Percentiles rank a stretch among this genome's conserved stretches.
Evolutionary conservation across 2,888 invertebrate species (phyloP).

Genomic region (Eristalis intricaria): DNA sequence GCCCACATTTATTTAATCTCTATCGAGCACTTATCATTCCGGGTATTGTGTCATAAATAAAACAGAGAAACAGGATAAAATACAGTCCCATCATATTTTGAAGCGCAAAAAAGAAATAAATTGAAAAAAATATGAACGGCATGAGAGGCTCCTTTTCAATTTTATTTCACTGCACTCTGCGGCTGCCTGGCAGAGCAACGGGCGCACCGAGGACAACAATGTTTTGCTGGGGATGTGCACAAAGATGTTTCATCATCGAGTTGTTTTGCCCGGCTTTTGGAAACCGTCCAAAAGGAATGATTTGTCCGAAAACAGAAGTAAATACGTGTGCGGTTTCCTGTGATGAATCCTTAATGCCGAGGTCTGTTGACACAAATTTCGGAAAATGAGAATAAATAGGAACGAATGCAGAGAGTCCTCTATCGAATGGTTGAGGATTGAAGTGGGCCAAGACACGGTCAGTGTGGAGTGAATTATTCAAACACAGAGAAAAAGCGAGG

Average conservation of each 20-base stretch:
- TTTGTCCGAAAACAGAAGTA: conserved; percentile 39
- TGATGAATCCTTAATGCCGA: conserved; percentile 42
- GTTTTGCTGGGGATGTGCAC: not conserved
- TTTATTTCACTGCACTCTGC: conserved; percentile 1
- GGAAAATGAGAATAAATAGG: not conserved
- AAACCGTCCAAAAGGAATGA: conserved; percentile 48
- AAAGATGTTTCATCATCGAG: not conserved
- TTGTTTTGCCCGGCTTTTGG: conserved; percentile 31
- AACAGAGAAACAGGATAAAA: not conserved
- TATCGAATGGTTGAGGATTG: not conserved
- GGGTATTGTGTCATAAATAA: conserved; percentile 26
- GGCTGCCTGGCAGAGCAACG: not conserved
- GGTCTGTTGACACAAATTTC: conserved; percentile 40
- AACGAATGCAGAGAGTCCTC: not conserved
- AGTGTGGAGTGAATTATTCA: no score
- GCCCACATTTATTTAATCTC: conserved; percentile 17
- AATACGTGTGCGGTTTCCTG: conserved; percentile 42
- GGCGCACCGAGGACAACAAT: not conserved
- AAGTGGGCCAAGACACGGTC: not conserved
- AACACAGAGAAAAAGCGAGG: no score
- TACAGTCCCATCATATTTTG: not conserved
- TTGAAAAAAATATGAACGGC: not conserved
- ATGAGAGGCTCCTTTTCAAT: not conserved
- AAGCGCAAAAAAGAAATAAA: no score
- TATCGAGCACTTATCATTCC: conserved; percentile 23